Evolutionary conservation across 2,888 invertebrate genomes (phyloP), one percentile per base, ranked within the genome.

Genomic region (Parnassius orleans): DNA sequence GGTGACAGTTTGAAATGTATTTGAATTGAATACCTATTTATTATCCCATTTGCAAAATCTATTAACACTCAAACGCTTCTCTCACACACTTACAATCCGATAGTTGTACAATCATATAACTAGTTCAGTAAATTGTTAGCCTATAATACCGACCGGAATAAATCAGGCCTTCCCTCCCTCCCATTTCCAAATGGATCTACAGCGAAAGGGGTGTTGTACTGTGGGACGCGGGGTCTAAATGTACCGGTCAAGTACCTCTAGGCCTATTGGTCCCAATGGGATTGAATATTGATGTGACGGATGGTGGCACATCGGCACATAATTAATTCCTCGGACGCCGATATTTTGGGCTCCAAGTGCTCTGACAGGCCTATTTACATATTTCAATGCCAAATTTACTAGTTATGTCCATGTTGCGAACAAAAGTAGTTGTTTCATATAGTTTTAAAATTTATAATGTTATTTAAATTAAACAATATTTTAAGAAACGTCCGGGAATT

Each of bases 261-360:
- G 70, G 67, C 66, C 75, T 73, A 78, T 77, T 76, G 77, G 74
- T 79, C 82, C 83, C 84, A 80, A 84, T 84, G 79, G 82, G 83
- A 88, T 90, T 86, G 87, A 88, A 89, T 88, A 89, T 87, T 86
- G 86, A 87, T 85, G 83, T 78, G 81, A 75, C 87, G 88, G 89
- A 87, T 87, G 89, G 86, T 83, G 75, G 76, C 80, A 81, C 80
- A 83, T 84, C 79, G 78, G 79, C 84, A 86, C 84, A 87, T 88
- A 88, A 89, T 89, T 89, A 87, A 89, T 89, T 82, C 85, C 83
- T 77, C 78, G 77, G 78, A 78, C 73, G 80, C 71, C 75, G 72
- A 70, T 73, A 61, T 65, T 68, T 71, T 70, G 71, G 72, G 75
- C 71, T 72, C 72, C 71, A 69, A 75, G 70, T 78, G 79, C 77